Evolutionary conservation across 1,140 invertebrate genomes (phyloP).

Genomic region (Lepidurus couesii): DNA sequence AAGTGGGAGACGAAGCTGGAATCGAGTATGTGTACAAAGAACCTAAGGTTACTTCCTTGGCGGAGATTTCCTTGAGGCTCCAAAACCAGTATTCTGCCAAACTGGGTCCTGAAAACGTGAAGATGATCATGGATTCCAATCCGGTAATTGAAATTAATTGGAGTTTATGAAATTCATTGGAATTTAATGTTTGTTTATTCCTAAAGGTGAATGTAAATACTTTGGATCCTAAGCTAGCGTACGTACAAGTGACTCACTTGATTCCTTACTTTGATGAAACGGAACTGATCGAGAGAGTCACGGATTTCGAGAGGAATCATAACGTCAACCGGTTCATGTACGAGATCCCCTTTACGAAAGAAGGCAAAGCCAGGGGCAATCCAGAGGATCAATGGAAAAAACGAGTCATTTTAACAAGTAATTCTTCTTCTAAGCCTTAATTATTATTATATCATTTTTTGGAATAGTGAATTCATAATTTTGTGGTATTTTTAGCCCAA

Average conservation of each 20-base stretch:
- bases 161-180: background rate
- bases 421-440: slow-evolving; percentile 36
- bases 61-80: slow-evolving; percentile 83
- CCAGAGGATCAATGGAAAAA: slow-evolving; percentile 83
- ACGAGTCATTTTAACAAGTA: slow-evolving; percentile 75
- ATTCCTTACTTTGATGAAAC: slow-evolving; percentile 68
- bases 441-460: background rate
- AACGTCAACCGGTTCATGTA: slow-evolving; percentile 83
- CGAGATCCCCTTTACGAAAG: slow-evolving; percentile 85
- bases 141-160: slow-evolving; percentile 55
- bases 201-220: slow-evolving; percentile 67
- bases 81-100: slow-evolving; percentile 67
- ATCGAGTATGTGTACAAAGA: slow-evolving; percentile 94
- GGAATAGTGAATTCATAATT: background rate
- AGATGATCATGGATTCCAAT: slow-evolving; percentile 86
- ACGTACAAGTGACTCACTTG: slow-evolving; percentile 87
- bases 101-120: slow-evolving; percentile 74
- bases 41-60: slow-evolving; percentile 84
- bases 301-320: slow-evolving; percentile 80
- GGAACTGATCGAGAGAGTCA: slow-evolving; percentile 55
- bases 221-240: slow-evolving; percentile 74
- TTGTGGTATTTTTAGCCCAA: slow-evolving; percentile 54
- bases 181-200: background rate
- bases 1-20: slow-evolving; percentile 85
- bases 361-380: slow-evolving; percentile 65